Conservation (phyloP, 2,888 invertebrate genomes). For the Mamestra brassicae region DNA sequence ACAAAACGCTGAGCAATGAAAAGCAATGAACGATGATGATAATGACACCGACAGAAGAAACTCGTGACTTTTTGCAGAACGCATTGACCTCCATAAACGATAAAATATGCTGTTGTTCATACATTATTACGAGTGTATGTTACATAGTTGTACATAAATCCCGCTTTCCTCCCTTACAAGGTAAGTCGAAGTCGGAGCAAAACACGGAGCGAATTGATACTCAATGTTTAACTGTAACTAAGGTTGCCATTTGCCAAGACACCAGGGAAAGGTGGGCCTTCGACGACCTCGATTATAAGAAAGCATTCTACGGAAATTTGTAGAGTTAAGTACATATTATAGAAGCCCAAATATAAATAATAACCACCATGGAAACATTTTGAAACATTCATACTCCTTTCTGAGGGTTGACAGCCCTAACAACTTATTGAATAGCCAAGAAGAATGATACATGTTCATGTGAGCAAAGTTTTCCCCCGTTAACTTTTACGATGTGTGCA, state of each 20-base stretch:
- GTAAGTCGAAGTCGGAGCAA: conserved; percentile 55
- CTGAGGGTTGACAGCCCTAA: conserved; percentile 40
- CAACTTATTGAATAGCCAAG: conserved; percentile 22
- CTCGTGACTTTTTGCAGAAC: conserved; percentile 41
- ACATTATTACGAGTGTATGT: conserved; percentile 47
- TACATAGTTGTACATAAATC: conserved; percentile 51
- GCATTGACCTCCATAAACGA: conserved; percentile 49
- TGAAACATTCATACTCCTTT: not conserved
- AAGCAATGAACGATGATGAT: conserved; percentile 17
- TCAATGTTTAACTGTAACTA: conserved; percentile 52
- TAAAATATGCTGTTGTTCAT: conserved; percentile 57
- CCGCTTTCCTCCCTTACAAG: conserved; percentile 60
- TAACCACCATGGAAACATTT: not conserved
- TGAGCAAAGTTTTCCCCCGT: conserved; percentile 54
- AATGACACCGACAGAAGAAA: conserved; percentile 22
- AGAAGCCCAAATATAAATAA: not conserved
- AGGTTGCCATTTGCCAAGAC: conserved; percentile 39
- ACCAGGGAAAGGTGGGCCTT: not conserved
- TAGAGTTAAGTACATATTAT: not conserved
- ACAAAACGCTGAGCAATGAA: conserved; percentile 16
- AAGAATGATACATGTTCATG: conserved; percentile 51
- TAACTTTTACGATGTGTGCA: conserved; percentile 63
- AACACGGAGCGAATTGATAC: conserved; percentile 60
- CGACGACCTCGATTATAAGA: not conserved
- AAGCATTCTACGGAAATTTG: not conserved